Percentiles rank a stretch among this genome's conserved stretches.
Evolutionary conservation across 2,797 vertebrate genomes (phyloP).

Genomic region (Hyperoplus lanceolatus): DNA sequence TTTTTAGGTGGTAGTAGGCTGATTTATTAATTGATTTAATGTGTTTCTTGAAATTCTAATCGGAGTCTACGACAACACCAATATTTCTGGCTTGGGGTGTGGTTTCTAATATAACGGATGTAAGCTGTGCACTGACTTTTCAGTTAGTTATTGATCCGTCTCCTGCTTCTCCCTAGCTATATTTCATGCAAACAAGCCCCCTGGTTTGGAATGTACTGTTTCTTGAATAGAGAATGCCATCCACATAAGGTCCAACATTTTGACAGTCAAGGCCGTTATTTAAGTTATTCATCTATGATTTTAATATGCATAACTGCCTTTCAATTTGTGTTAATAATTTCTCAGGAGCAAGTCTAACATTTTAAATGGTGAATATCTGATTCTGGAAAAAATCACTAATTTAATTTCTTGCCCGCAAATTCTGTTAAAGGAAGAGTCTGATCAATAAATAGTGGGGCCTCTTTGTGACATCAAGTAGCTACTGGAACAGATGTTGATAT

Average conservation of each 20-base stretch:
- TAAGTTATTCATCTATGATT: neutral
- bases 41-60: no score
- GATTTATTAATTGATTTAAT: no score
- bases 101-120: no score
- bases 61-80: no score
- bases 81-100: no score
- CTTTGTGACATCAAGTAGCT: neutral
- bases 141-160: slow-evolving; percentile 18
- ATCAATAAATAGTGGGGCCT: neutral
- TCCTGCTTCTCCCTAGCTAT: neutral
- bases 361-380: neutral
- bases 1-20: no score
- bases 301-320: neutral
- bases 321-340: neutral
- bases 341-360: neutral
- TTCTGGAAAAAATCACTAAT: neutral
- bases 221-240: neutral
- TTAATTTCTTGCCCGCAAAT: neutral
- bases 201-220: neutral
- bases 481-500: neutral
- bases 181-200: neutral
- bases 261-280: neutral
- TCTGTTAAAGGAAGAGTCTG: neutral
- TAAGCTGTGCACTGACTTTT: no score
- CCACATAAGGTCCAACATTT: neutral